These are phyloP conservation scores for Mayetiola destructor DNA, from an alignment of 2,888 invertebrate genomes.

Conservation along the genomic window DNA sequence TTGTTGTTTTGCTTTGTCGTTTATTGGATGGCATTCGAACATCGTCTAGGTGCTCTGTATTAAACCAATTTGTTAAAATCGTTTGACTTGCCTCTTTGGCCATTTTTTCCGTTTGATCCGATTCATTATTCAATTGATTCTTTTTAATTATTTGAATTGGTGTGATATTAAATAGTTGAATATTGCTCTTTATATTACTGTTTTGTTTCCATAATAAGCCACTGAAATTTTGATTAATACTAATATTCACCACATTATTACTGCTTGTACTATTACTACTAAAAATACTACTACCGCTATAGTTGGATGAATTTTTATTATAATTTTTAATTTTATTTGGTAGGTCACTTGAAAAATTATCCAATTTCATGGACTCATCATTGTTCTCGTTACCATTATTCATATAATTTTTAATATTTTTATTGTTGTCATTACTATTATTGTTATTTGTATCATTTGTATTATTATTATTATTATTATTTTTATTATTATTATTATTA, in stretches of 20 bases:
- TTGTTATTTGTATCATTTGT: constrained; percentile 19
- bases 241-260: constrained; percentile 19
- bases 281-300: constrained; percentile 7
- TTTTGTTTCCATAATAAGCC: constrained; percentile 23
- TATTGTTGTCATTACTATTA: constrained; percentile 17
- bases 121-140: not conserved
- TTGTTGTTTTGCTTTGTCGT: constrained; percentile 19
- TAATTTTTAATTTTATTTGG: constrained; percentile 13
- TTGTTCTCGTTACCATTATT: not conserved
- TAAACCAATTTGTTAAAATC: not conserved
- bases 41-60: not conserved
- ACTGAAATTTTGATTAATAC: constrained; percentile 26
- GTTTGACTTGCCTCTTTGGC: not conserved
- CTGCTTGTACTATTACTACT: constrained; percentile 19
- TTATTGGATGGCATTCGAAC: constrained; percentile 12
- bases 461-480: constrained; percentile 20
- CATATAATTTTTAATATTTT: constrained; percentile 21
- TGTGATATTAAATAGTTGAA: constrained; percentile 9
- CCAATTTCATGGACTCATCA: not conserved
- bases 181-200: constrained; percentile 18
- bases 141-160: not conserved
- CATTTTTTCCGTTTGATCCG: not conserved
- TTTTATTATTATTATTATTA: constrained; percentile 16
- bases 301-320: not conserved
- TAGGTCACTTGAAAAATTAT: constrained; percentile 14